Conservation (phyloP, 53 echinoderm and acorn worm species). For the Patiria pectinifera region DNA sequence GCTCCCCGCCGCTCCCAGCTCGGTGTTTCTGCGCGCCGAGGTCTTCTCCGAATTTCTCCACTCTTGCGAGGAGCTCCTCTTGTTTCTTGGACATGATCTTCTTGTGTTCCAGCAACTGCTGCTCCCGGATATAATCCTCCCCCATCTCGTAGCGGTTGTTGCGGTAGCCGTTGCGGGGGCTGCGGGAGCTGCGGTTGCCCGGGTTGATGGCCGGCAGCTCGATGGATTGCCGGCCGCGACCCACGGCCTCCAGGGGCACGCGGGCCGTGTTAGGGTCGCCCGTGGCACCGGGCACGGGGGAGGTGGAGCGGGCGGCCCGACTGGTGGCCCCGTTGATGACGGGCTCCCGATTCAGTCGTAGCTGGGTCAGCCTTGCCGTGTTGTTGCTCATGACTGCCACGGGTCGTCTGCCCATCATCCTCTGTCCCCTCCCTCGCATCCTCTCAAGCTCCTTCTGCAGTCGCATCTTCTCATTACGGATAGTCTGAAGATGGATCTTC, state of each 20-base stretch:
- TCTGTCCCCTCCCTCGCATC: slow-evolving; percentile 80
- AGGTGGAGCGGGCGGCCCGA: neutral
- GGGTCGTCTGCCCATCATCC: slow-evolving; percentile 33
- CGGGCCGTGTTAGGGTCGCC: slow-evolving; percentile 29
- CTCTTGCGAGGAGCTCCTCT: slow-evolving; percentile 62
- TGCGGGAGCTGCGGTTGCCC: slow-evolving; percentile 41
- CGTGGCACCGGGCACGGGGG: slow-evolving; percentile 7
- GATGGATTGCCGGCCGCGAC: slow-evolving; percentile 12
- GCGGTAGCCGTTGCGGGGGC: slow-evolving; percentile 28
- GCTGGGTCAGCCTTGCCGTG: slow-evolving; percentile 35
- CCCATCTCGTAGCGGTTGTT: slow-evolving; percentile 26
- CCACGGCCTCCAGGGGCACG: slow-evolving; percentile 25
- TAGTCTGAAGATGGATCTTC: slow-evolving; percentile 85
- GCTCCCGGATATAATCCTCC: slow-evolving; percentile 44
- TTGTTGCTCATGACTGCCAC: slow-evolving; percentile 6
- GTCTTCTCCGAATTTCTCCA: slow-evolving; percentile 74
- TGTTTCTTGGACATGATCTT: slow-evolving; percentile 67
- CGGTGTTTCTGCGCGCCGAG: slow-evolving; percentile 39
- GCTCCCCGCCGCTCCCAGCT: slow-evolving; percentile 7
- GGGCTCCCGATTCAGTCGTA: slow-evolving; percentile 24
- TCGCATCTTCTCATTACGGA: slow-evolving; percentile 86
- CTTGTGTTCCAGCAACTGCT: slow-evolving; percentile 60
- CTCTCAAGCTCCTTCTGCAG: slow-evolving; percentile 85
- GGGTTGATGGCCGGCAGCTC: slow-evolving; percentile 45
- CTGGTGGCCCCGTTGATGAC: slow-evolving; percentile 7